Conservation (phyloP, 2,113 vertebrate species). For the Platanista minor region DNA sequence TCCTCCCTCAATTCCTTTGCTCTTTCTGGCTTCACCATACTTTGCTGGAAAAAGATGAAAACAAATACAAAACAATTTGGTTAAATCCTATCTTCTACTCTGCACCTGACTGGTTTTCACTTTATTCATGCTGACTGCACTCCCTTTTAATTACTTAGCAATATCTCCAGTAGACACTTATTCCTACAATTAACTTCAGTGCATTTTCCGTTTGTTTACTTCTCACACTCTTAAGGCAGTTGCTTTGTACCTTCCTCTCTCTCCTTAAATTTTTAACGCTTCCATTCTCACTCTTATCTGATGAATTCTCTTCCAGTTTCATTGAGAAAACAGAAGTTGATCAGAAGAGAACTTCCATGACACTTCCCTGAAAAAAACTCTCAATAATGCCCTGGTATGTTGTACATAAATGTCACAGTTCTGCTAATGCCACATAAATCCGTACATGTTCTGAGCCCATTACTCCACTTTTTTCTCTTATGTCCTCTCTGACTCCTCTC, state of each 20-base stretch:
- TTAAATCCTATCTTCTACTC: background rate
- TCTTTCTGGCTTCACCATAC: background rate
- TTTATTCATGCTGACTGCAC: background rate
- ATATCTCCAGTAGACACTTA: accelerated
- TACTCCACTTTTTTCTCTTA: background rate
- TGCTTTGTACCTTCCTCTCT: background rate
- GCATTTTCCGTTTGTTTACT: background rate
- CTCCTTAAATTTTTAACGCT: background rate
- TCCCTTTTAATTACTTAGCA: background rate
- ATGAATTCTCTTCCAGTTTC: background rate
- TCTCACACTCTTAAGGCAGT: background rate
- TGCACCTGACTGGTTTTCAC: background rate
- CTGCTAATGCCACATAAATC: background rate
- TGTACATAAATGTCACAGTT: background rate
- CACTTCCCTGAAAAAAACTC: background rate
- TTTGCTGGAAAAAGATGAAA: background rate
- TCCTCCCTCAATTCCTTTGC: background rate
- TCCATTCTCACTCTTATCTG: background rate
- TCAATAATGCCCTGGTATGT: background rate
- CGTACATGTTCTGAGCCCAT: accelerated
- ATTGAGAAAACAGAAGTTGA: background rate
- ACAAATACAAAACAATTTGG: background rate
- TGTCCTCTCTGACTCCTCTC: background rate
- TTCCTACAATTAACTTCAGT: background rate
- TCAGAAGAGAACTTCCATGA: background rate